A percentile compares a stretch with the other conserved stretches of the same genome.
Conservation (phyloP, 2,113 vertebrate species). For the Stegostoma tigrinum region DNA sequence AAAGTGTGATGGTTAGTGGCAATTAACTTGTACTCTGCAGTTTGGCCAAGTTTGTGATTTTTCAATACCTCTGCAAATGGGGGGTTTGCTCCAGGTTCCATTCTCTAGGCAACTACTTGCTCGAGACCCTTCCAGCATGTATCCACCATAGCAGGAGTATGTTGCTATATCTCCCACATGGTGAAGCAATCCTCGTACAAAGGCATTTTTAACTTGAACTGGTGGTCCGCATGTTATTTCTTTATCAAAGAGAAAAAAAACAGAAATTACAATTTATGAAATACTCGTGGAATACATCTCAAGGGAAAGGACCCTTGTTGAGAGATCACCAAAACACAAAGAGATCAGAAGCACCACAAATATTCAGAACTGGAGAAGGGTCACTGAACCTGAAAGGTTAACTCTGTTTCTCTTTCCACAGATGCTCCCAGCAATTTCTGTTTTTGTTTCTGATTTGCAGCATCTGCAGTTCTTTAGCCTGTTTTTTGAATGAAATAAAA, state of each 20-base stretch:
- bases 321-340: slow-evolving; percentile 45
- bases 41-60: background rate
- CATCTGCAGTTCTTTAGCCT: too few species aligned
- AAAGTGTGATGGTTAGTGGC: background rate
- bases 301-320: background rate
- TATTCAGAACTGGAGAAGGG: too few species aligned
- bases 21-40: background rate
- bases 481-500: background rate
- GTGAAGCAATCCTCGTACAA: slow-evolving; percentile 75
- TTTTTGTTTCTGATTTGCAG: too few species aligned
- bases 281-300: background rate
- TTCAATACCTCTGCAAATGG: slow-evolving; percentile 80
- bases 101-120: slow-evolving; percentile 85
- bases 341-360: background rate
- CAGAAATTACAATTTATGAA: background rate
- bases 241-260: background rate
- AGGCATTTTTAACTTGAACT: slow-evolving; percentile 71
- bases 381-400: too few species aligned
- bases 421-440: too few species aligned
- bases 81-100: slow-evolving; percentile 82
- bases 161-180: slow-evolving; percentile 84
- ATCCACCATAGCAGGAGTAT: slow-evolving; percentile 90
- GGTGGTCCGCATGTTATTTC: slow-evolving; percentile 88
- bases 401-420: too few species aligned
- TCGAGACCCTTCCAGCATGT: slow-evolving; percentile 78